Evolutionary conservation across 2,113 vertebrate species (phyloP), one percentile per base, ranked within the genome.

Genomic region (Tetraodon nigroviridis): DNA sequence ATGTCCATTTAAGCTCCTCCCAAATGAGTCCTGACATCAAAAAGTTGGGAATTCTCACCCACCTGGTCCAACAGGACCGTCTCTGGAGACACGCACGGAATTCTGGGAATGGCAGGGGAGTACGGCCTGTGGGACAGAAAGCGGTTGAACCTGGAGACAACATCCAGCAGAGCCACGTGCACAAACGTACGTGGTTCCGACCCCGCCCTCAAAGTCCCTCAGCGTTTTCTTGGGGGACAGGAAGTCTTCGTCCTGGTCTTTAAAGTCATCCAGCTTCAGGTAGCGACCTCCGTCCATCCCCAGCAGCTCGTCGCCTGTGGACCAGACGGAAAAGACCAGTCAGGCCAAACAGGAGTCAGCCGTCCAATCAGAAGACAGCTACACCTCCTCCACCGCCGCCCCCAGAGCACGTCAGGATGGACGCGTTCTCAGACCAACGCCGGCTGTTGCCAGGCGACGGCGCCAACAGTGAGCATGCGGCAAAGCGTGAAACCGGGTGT

Each of bases 51-150:
- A 45, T 24, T 24, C 22, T 24, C 22, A 63, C 41, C 48, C 19
- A 91, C 97, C 48, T 91, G 88, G 59, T 98, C 95, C 62, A 92
- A 70, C 64, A 94, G 80, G 76, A 95, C 92, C 0, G 92, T 94
- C 88, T 99, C 96, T 1, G 96, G 95, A 12, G 93, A 95, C 75
- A 95, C 77, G 7, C 94, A 95, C 17, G 95, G 93, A 62, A 97
- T 93, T 73, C 89, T 92, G 7, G 90, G 93, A 75, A 95, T 92
- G 61, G 93, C 93, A 57, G 94, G 94, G 70, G 94, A 95, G 68
- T 96, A 96, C 16, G 91, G 90, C 80, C 97, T 98, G 67, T 16
- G n/a, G 55, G 13, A 55, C 54, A 81, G 41, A 15, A 55, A 56
- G 57, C 19, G 7, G 42, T 27, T 27, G 5, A 2, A 27, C 7